Evolutionary conservation across 2,113 vertebrate species (phyloP).

Genomic region (Nansenia antarctica): DNA sequence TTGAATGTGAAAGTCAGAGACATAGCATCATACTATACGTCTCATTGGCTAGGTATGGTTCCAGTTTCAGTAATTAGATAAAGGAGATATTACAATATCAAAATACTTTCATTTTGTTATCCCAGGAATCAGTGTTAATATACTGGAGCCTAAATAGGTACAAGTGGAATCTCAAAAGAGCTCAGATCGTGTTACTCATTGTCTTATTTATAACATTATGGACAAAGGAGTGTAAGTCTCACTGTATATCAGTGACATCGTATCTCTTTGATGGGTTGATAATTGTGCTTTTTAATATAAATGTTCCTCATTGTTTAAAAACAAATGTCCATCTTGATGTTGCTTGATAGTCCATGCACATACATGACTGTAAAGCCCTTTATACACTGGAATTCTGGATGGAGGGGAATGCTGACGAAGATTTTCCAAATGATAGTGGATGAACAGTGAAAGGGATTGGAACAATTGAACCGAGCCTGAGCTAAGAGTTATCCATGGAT

Average conservation of each 20-base stretch:
- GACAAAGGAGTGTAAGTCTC: slow-evolving; percentile 46
- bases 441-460: slow-evolving; percentile 10
- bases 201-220: slow-evolving; percentile 43
- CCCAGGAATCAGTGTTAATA: slow-evolving; percentile 58
- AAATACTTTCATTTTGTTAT: slow-evolving; percentile 25
- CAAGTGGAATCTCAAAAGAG: slow-evolving; percentile 36
- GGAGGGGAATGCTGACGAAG: slow-evolving; percentile 17
- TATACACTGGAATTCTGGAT: slow-evolving; percentile 44
- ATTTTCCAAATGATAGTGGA: neutral
- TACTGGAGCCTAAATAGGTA: slow-evolving; percentile 43
- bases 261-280: slow-evolving; percentile 41
- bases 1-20: slow-evolving; percentile 17
- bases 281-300: slow-evolving; percentile 43
- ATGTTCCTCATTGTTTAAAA: slow-evolving; percentile 31
- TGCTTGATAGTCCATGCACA: slow-evolving; percentile 25
- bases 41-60: slow-evolving; percentile 12
- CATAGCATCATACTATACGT: slow-evolving; percentile 12
- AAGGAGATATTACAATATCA: neutral
- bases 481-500: slow-evolving; percentile 42
- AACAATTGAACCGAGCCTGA: slow-evolving; percentile 21
- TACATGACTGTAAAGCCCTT: slow-evolving; percentile 33
- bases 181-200: slow-evolving; percentile 40
- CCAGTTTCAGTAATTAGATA: slow-evolving; percentile 23
- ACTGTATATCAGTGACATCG: slow-evolving; percentile 48
- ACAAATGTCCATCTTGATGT: slow-evolving; percentile 18